Evolutionary conservation across 2,797 vertebrate species (phyloP), one percentile per base, ranked within the genome.

Genomic region (Phrynocephalus guinanensis): DNA sequence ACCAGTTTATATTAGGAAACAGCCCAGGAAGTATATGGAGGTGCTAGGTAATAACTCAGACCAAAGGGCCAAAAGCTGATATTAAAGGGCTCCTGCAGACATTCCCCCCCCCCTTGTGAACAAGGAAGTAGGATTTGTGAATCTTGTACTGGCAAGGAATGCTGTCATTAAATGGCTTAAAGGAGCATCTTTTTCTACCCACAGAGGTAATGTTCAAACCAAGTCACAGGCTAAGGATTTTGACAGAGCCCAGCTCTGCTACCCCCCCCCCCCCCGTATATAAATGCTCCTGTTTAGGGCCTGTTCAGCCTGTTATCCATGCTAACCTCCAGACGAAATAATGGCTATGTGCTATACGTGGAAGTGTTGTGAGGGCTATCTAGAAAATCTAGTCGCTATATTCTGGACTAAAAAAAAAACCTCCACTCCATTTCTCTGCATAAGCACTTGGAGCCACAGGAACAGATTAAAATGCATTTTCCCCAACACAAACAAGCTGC

Each of bases 401-500:
- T 79, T 79, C 48, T 44, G 18, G 22, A 13, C 26, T 5, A 56
- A 33, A 33, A 33, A 33, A 33, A 33, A 44, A 44, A 1, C 38
- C 38, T 44, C 38, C 38, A 44, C 38, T 44, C 38, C 38, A 44
- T 44, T 44, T 44, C 38, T 52, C 44, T 71, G 22, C 6, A 77
- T 0, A 0, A 1, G 0, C 3, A 24, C 50, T 33, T 76, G 28
- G 71, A 79, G 71, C 79, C 2, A 38, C 8, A 3, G 26, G 3
- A 0, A 6, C 0, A 0, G 20, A 10, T 6, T 63, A 0, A 3
- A 28, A 56, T 72, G 15, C 20, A 20, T 52, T 71, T 0, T 94
- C 93, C 91, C 92, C 93, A 91, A 92, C 90, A 94, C 91, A 80
- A 0, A 94, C 91, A 80, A 0, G 90, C 90, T 48, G 0, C 8